Conservation (phyloP, 2,888 invertebrate species). For the Cryptophagus acutangulus region DNA sequence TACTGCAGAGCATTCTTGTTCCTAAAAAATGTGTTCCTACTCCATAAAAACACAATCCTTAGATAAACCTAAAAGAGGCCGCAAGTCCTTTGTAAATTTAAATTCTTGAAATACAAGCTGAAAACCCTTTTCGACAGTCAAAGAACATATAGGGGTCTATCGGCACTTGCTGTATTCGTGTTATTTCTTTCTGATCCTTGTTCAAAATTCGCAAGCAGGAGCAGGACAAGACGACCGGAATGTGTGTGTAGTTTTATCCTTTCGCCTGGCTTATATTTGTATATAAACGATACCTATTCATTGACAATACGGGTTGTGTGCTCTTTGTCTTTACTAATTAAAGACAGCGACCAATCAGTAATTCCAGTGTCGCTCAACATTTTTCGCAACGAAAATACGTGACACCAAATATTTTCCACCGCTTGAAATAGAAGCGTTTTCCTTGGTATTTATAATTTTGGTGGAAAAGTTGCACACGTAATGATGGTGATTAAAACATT, state of each 20-base stretch:
- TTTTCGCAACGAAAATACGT: no score
- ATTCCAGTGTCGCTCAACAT: slow-evolving; percentile 26
- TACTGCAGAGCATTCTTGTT: no score
- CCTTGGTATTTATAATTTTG: not conserved
- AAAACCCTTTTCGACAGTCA: slow-evolving; percentile 35
- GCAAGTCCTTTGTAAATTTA: slow-evolving; percentile 36
- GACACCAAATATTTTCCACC: no score
- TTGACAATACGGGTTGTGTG: slow-evolving; percentile 44
- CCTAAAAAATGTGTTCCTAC: no score
- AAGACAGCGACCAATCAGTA: slow-evolving; percentile 40
- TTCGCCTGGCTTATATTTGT: slow-evolving; percentile 20
- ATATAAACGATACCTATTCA: slow-evolving; percentile 39
- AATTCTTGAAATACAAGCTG: slow-evolving; percentile 40
- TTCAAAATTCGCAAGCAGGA: not conserved
- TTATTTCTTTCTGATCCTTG: slow-evolving; percentile 13
- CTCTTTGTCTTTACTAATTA: slow-evolving; percentile 47
- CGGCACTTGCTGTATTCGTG: slow-evolving; percentile 20
- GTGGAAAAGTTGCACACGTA: not conserved
- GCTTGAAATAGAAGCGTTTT: no score
- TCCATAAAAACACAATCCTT: not conserved
- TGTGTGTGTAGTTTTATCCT: not conserved
- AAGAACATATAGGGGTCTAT: slow-evolving; percentile 38
- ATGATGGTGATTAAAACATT: slow-evolving; percentile 10
- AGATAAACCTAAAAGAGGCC: slow-evolving; percentile 29
- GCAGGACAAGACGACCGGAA: not conserved